A percentile compares a stretch with the other conserved stretches of the same genome.
Evolutionary conservation across 2,888 invertebrate genomes (phyloP).

Genomic region (Drosophila siamana): DNA sequence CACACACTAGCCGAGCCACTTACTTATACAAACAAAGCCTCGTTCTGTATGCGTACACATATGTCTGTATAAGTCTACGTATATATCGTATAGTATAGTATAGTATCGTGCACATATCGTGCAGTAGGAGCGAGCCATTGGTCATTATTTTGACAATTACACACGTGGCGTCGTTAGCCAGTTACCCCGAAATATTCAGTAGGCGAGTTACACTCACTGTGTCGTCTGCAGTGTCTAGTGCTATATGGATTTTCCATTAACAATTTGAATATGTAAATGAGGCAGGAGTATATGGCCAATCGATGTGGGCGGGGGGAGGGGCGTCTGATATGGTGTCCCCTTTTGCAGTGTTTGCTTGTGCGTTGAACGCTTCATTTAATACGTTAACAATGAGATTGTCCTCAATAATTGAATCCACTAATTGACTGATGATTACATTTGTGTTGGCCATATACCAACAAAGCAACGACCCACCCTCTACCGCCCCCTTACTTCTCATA

Average conservation of each 20-base stretch:
- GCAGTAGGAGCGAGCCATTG: slow-evolving; percentile 41
- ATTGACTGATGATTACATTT: slow-evolving; percentile 82
- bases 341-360: slow-evolving; percentile 71
- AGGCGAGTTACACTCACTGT: not conserved
- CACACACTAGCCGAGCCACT: slow-evolving; percentile 63
- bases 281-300: slow-evolving; percentile 10
- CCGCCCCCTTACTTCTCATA: not conserved
- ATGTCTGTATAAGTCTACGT: slow-evolving; percentile 5
- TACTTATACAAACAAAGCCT: slow-evolving; percentile 74
- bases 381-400: slow-evolving; percentile 80
- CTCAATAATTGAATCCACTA: slow-evolving; percentile 83
- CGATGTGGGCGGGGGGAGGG: not conserved
- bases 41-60: slow-evolving; percentile 8
- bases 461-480: slow-evolving; percentile 9
- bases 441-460: slow-evolving; percentile 71
- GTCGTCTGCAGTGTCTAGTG: slow-evolving; percentile 42
- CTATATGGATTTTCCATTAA: slow-evolving; percentile 82
- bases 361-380: slow-evolving; percentile 79
- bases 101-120: not conserved
- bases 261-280: slow-evolving; percentile 80
- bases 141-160: slow-evolving; percentile 83
- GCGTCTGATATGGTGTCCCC: slow-evolving; percentile 18
- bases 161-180: slow-evolving; percentile 73
- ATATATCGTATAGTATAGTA: slow-evolving; percentile 9
- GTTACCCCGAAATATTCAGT: slow-evolving; percentile 21